A percentile compares a stretch with the other conserved stretches of the same genome.
phyloP scores from a whole-genome alignment of 2,888 invertebrate species.

The Perizoma affinitatum region DNA sequence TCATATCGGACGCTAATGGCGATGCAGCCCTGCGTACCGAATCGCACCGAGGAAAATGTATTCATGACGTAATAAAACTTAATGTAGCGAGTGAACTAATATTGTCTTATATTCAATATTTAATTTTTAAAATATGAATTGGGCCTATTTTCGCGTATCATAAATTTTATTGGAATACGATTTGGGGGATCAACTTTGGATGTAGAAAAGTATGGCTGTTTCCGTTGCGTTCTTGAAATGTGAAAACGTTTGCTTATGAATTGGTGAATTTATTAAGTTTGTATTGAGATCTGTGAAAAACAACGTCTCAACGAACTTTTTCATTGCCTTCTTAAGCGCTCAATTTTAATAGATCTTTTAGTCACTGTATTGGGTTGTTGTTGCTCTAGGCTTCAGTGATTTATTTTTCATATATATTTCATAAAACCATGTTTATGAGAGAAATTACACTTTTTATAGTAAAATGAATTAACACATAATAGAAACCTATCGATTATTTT shows the following conservation, averaged over 20 bases:
- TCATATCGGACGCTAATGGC: conserved; percentile 83
- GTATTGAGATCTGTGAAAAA: no score
- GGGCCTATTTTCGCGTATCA: conserved; percentile 72
- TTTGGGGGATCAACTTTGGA: conserved; percentile 34
- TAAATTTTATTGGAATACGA: conserved; percentile 66
- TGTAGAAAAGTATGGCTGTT: conserved; percentile 23
- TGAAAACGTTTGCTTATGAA: no score
- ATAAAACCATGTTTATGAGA: no score
- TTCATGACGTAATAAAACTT: conserved; percentile 80
- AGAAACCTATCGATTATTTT: not conserved
- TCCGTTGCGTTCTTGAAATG: conserved; percentile 16
- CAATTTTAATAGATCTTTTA: no score
- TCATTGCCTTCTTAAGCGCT: no score
- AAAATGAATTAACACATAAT: no score
- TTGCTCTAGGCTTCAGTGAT: no score
- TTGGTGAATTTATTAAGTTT: no score
- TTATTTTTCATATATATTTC: no score
- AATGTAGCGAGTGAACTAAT: conserved; percentile 84
- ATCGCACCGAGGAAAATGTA: conserved; percentile 76
- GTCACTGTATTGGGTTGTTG: no score
- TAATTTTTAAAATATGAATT: conserved; percentile 75
- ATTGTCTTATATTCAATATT: conserved; percentile 82
- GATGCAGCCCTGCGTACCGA: conserved; percentile 81
- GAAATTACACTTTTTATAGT: no score
- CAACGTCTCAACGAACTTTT: no score